These are phyloP conservation scores for Panthera leo DNA, from an alignment of 2,113 vertebrate species.

Conservation along the genomic window DNA sequence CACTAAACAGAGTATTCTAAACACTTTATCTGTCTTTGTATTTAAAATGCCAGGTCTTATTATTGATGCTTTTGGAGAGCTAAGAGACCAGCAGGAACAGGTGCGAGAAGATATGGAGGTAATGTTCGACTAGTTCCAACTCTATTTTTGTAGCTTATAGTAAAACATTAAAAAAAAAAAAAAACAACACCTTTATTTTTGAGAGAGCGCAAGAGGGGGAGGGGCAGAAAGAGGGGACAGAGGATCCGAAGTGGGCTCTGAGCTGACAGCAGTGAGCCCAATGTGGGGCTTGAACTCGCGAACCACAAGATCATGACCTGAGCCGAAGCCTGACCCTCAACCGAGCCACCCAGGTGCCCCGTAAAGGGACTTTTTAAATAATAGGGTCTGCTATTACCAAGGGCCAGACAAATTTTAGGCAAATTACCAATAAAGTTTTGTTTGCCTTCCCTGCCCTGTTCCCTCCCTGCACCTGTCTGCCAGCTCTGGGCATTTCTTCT, in stretches of 20 bases:
- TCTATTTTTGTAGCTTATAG: background rate
- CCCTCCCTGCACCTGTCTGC: background rate
- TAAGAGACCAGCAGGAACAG: conserved; percentile 99
- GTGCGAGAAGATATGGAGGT: conserved; percentile 99
- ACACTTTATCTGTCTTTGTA: background rate
- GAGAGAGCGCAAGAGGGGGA: too few species aligned
- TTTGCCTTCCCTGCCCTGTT: background rate
- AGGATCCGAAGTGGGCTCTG: too few species aligned
- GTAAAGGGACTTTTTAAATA: background rate
- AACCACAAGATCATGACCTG: too few species aligned
- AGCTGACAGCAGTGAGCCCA: too few species aligned
- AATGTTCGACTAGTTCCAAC: background rate
- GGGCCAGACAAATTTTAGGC: background rate
- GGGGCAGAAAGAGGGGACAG: too few species aligned
- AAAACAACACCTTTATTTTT: too few species aligned
- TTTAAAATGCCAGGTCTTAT: conserved; percentile 92
- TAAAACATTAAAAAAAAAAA: too few species aligned
- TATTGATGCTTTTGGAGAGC: conserved; percentile 98
- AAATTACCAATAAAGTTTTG: background rate
- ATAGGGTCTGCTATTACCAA: background rate
- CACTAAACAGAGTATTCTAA: background rate
- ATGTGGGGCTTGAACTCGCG: too few species aligned
- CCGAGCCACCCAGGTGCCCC: too few species aligned
- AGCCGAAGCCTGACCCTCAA: too few species aligned
- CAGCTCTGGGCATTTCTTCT: background rate